phyloP scores from a whole-genome alignment of 2,888 invertebrate genomes.

The Xanthorhoe spadicearia region DNA sequence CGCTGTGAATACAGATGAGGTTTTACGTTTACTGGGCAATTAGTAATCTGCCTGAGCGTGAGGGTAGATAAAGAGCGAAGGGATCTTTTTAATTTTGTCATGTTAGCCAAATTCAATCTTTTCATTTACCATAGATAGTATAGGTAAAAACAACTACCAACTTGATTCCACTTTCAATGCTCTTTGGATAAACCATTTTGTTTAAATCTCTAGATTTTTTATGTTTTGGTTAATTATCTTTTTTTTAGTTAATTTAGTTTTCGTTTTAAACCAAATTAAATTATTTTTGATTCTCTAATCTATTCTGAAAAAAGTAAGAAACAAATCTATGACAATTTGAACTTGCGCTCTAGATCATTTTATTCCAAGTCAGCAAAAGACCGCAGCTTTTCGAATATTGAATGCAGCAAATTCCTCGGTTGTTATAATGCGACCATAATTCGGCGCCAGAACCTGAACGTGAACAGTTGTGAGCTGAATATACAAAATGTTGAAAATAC shows the following conservation, averaged over 20 bases:
- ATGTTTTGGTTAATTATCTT: too few species aligned
- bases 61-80: neutral
- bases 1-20: slow-evolving; percentile 59
- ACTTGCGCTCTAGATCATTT: neutral
- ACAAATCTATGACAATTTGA: neutral
- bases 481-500: slow-evolving; percentile 31
- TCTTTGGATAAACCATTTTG: too few species aligned
- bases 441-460: slow-evolving; percentile 49
- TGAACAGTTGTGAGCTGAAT: slow-evolving; percentile 32
- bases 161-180: too few species aligned
- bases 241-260: too few species aligned
- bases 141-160: too few species aligned
- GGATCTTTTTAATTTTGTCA: neutral
- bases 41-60: slow-evolving; percentile 49
- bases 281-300: too few species aligned
- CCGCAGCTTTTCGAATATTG: slow-evolving; percentile 1
- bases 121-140: too few species aligned
- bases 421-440: slow-evolving; percentile 57
- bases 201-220: too few species aligned
- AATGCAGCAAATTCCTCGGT: slow-evolving; percentile 3
- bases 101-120: too few species aligned
- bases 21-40: slow-evolving; percentile 62
- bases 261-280: too few species aligned
- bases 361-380: neutral
- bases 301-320: neutral